Base-by-base conservation (phyloP, 2,888 invertebrate species). In the Ptychoptera albimana region DNA sequence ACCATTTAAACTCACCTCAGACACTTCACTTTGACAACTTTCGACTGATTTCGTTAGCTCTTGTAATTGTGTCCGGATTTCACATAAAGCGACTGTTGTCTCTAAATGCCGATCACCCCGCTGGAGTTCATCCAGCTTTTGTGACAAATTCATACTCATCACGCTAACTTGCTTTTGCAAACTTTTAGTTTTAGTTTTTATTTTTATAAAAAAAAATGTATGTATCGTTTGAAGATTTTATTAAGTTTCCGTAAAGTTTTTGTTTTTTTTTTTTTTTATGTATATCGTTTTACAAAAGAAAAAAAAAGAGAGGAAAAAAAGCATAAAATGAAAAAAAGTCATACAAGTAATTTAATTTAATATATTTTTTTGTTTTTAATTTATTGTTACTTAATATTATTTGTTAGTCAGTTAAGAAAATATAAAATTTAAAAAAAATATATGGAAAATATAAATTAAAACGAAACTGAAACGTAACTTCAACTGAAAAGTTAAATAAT, bases 141-240 rank as follows among this genome's bases (percentile, higher is more conserved):
- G 83, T 70, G 83, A 80, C 73, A 91, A 79, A 77, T 88, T 89
- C 84, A 87, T 87, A 73, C 88, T 89, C 91, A 91, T 91, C 75
- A 89, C 87, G 79, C 86, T 83, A 79, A 91, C 87, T 83, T 91
- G 89, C 77, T 87, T 85, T 79, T 91, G 89, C 77, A 91, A 85
- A 81, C 89, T 91, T 73, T 56, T 48, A 37, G 14, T 40, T 32
- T 35, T 15, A 13, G 39, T 13, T 43, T 32, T 43, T 35, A 10
- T 34, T 32, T 38, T 38, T 31, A 32, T 12, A 45, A 37, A 43
- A 43, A 45, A 32, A 48, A 46, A 39, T 44, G 35, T 10, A 15
- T 13, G 14, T 15, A 41, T 41, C 32, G 15, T 12, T 41, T 32
- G 15, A n/a, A 7, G n/a, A 7, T 30, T 29, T 40, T 39, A 12